Evolutionary conservation across 2,113 vertebrate species (phyloP).

Genomic region (Calidris pygmaea): DNA sequence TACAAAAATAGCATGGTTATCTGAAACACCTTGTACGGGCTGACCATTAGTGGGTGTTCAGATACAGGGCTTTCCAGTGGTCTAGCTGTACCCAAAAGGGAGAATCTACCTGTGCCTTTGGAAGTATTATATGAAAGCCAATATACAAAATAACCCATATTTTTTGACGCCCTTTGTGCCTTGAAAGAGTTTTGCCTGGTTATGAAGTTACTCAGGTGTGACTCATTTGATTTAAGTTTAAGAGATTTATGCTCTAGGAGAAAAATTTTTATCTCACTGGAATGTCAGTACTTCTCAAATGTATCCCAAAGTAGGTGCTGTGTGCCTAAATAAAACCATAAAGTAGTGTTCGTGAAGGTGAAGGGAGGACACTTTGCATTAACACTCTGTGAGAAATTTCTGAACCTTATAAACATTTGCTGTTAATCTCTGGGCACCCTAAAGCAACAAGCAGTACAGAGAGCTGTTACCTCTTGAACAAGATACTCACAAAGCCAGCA

Average conservation of each 20-base stretch:
- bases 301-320: background rate
- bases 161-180: background rate
- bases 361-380: background rate
- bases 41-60: background rate
- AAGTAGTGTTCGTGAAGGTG: background rate
- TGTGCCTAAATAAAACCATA: background rate
- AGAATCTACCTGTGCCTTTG: background rate
- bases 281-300: background rate
- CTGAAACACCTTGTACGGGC: background rate
- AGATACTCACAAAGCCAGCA: background rate
- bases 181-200: background rate
- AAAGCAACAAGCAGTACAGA: background rate
- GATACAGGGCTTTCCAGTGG: background rate
- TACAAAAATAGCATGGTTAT: background rate
- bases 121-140: background rate
- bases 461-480: background rate
- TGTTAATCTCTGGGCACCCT: background rate
- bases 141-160: background rate
- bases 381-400: background rate
- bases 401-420: background rate
- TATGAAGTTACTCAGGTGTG: background rate
- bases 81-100: background rate
- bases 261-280: background rate
- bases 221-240: background rate
- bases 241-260: background rate